Conservation (phyloP, 2,888 invertebrate species). For the Acronicta aceris region DNA sequence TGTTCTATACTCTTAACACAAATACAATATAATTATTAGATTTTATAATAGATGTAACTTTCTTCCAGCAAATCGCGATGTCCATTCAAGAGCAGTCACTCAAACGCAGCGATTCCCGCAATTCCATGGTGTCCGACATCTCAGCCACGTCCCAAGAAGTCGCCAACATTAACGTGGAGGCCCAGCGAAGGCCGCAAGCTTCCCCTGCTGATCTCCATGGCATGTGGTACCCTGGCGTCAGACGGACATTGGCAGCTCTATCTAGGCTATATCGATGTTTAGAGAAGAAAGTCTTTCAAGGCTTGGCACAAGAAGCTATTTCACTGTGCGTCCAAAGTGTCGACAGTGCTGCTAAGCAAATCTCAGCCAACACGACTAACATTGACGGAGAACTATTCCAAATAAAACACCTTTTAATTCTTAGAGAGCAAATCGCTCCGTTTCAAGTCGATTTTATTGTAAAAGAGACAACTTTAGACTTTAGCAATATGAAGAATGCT, state of each 20-base stretch:
- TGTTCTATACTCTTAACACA: too few species aligned
- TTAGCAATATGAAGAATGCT: conserved; percentile 96
- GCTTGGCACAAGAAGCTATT: conserved; percentile 98
- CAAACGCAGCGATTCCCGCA: conserved; percentile 91
- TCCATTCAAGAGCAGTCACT: conserved; percentile 90
- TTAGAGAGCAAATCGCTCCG: conserved; percentile 99
- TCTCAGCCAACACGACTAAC: conserved; percentile 92
- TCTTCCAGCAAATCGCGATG: conserved; percentile 90
- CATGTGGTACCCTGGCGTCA: conserved; percentile 99
- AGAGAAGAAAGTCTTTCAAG: conserved; percentile 98
- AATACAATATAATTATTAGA: not conserved
- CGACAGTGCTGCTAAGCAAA: conserved; percentile 93
- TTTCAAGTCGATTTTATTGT: conserved; percentile 98
- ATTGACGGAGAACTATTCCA: conserved; percentile 99
- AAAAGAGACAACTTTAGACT: conserved; percentile 97
- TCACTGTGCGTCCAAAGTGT: conserved; percentile 97
- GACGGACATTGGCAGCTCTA: conserved; percentile 97
- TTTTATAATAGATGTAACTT: not conserved
- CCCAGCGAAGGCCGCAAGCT: conserved; percentile 82
- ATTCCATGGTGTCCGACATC: conserved; percentile 91
- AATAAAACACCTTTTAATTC: conserved; percentile 98
- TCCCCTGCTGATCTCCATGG: conserved; percentile 99
- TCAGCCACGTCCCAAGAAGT: conserved; percentile 93
- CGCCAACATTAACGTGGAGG: conserved; percentile 89
- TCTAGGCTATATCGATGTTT: conserved; percentile 96